These are phyloP conservation scores for Drosophila macrothrix DNA, from an alignment of 2,888 invertebrate species.

Conservation along the genomic window DNA sequence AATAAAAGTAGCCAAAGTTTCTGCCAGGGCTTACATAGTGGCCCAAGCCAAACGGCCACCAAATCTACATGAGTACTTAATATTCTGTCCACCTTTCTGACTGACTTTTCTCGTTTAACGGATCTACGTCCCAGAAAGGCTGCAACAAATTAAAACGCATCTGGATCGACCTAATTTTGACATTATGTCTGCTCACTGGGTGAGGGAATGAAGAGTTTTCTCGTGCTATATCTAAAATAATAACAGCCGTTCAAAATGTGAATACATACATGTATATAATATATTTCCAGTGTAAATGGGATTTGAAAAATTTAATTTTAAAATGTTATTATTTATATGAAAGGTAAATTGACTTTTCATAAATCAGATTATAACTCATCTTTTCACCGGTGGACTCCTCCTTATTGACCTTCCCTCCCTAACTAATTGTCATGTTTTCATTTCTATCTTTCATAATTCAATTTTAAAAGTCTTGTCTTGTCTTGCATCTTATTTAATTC, in stretches of 20 bases:
- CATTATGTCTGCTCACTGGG: background rate
- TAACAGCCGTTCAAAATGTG: no score
- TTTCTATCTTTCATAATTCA: background rate
- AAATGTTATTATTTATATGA: background rate
- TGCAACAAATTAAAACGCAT: rapidly evolving
- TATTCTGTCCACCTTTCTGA: no score
- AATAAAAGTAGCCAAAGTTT: background rate
- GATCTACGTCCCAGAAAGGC: no score
- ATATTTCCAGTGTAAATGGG: background rate
- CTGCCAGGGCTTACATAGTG: no score
- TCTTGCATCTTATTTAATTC: background rate
- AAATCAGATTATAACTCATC: background rate
- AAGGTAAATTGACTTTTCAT: background rate
- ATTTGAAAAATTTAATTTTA: no score
- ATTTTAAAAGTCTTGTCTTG: background rate
- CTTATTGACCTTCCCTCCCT: background rate
- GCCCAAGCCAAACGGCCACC: background rate
- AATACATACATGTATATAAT: no score
- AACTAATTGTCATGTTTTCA: background rate
- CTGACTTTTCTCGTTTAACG: no score
- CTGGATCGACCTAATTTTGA: no score
- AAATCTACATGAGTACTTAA: no score
- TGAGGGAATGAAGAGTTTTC: background rate
- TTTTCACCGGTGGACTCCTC: background rate
- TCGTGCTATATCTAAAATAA: no score